A percentile compares a stretch with the other conserved stretches of the same genome.
Evolutionary conservation across 2,888 invertebrate genomes (phyloP).

Genomic region (Apodemia mormo): DNA sequence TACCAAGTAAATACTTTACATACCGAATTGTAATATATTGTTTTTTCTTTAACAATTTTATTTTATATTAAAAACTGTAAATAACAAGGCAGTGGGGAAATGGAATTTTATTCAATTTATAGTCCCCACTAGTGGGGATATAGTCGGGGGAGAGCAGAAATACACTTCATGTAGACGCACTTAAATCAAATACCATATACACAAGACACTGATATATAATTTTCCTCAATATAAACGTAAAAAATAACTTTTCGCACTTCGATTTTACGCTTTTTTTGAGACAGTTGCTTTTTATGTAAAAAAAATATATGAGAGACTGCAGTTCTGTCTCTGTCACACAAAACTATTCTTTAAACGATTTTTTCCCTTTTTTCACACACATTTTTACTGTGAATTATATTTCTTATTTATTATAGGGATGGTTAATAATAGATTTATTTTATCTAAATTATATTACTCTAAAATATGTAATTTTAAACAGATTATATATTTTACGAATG

Average conservation of each 20-base stretch:
- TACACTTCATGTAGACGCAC: conserved; percentile 18
- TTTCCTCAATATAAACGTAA: conserved; percentile 72
- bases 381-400: not conserved
- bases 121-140: not conserved
- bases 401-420: not conserved
- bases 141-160: not conserved
- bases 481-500: too few relatives aligned
- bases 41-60: too few relatives aligned
- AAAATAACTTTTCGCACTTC: conserved; percentile 70
- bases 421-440: too few relatives aligned
- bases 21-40: too few relatives aligned
- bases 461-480: too few relatives aligned
- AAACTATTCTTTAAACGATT: not conserved
- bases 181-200: conserved; percentile 24
- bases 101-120: not conserved
- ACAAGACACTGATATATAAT: conserved; percentile 51
- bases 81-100: too few relatives aligned
- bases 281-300: conserved; percentile 54
- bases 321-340: not conserved
- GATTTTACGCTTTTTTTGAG: conserved; percentile 50
- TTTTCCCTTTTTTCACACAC: not conserved
- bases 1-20: too few relatives aligned
- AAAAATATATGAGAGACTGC: conserved; percentile 8
- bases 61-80: too few relatives aligned
- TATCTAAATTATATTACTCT: too few relatives aligned